A percentile compares a stretch with the other conserved stretches of the same genome.
Evolutionary conservation across 2,888 invertebrate genomes (phyloP).

Genomic region (Hoplodrina blanda): DNA sequence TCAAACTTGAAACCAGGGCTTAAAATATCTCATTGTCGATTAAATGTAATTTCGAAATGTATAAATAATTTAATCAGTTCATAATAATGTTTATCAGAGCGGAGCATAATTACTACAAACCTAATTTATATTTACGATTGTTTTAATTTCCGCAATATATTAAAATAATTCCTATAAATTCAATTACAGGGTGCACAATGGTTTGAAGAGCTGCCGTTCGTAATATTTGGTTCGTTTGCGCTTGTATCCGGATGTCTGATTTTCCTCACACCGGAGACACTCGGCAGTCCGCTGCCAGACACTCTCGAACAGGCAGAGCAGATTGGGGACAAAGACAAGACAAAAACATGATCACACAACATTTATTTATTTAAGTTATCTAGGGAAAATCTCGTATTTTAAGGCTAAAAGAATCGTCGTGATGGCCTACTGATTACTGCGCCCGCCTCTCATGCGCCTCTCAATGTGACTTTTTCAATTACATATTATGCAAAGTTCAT

Average conservation of each 20-base stretch:
- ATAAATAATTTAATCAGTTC: background rate
- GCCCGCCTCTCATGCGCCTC: too few species aligned
- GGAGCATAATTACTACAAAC: background rate
- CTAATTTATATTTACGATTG: background rate
- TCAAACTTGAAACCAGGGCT: background rate
- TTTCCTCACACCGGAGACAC: slow-evolving; percentile 91
- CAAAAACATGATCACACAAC: background rate
- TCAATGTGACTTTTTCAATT: too few species aligned
- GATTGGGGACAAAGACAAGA: slow-evolving; percentile 35
- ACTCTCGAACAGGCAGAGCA: slow-evolving; percentile 69
- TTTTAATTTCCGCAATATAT: background rate
- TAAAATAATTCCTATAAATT: background rate
- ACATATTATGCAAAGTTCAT: background rate
- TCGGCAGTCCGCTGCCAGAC: slow-evolving; percentile 81
- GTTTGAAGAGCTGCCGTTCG: slow-evolving; percentile 86
- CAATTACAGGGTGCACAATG: slow-evolving; percentile 73
- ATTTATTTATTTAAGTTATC: too few species aligned
- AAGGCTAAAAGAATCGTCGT: background rate
- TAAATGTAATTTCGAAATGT: too few species aligned
- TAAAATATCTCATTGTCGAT: too few species aligned
- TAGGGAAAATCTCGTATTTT: too few species aligned
- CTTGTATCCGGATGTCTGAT: slow-evolving; percentile 87
- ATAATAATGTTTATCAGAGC: background rate
- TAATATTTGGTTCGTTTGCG: slow-evolving; percentile 89
- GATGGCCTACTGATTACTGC: background rate